phyloP scores from a whole-genome alignment of 2,797 vertebrate species.

The Fistularia tabacaria region DNA sequence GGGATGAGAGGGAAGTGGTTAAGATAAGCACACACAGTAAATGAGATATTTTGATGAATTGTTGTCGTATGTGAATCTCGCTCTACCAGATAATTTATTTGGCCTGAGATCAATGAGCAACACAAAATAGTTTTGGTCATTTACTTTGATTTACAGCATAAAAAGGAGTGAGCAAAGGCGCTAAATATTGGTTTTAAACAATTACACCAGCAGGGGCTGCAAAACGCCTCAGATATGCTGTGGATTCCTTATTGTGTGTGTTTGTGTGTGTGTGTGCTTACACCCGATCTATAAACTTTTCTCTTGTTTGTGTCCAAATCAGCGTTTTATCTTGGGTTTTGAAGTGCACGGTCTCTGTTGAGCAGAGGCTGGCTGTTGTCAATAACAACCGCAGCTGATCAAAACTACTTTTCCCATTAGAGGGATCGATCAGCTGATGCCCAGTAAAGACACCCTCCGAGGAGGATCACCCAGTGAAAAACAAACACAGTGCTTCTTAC shows the following conservation, averaged over 20 bases:
- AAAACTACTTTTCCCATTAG: constrained; percentile 62
- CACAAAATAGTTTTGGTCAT: too few species aligned
- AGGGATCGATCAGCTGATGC: constrained; percentile 47
- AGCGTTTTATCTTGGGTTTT: constrained; percentile 26
- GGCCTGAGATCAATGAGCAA: too few species aligned
- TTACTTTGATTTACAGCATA: not conserved
- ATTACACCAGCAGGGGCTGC: constrained; percentile 40
- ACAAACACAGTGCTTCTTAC: constrained; percentile 10
- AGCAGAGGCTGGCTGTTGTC: constrained; percentile 36
- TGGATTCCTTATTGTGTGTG: constrained; percentile 1
- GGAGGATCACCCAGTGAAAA: constrained; percentile 26
- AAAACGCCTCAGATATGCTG: constrained; percentile 26
- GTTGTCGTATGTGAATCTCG: too few species aligned
- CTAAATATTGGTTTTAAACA: constrained; percentile 43
- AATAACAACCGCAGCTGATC: constrained; percentile 49
- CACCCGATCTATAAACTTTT: constrained; percentile 35
- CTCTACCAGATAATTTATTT: too few species aligned
- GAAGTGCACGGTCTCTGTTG: constrained; percentile 28
- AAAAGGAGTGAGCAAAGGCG: not conserved
- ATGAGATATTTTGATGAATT: not conserved
- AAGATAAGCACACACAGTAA: not conserved
- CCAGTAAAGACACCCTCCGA: constrained; percentile 26
- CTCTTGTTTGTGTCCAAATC: constrained; percentile 42
- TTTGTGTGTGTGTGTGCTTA: not conserved
- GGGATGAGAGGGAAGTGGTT: constrained; percentile 1